phyloP scores from a whole-genome alignment of 2,888 invertebrate genomes.

The Noctuana brunneofusca region DNA sequence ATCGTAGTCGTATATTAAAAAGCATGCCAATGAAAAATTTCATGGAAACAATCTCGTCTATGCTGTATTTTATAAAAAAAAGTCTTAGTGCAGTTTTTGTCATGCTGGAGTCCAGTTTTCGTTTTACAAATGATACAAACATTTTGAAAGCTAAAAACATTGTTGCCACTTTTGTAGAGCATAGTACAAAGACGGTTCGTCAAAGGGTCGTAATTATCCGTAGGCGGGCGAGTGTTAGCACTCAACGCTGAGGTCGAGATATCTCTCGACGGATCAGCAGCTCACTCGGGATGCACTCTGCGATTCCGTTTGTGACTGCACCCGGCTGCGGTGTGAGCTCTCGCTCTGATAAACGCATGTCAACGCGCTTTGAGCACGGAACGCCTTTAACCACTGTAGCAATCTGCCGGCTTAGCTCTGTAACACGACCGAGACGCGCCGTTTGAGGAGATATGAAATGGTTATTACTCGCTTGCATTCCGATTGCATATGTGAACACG shows the following conservation, averaged over 20 bases:
- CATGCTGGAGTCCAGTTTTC: conserved; percentile 18
- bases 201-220: conserved; percentile 78
- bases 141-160: conserved; percentile 50
- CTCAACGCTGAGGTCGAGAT: conserved; percentile 76
- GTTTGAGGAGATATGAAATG: conserved; percentile 32
- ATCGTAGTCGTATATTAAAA: too few relatives aligned
- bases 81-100: not conserved
- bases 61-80: not conserved
- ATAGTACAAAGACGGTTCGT: conserved; percentile 66
- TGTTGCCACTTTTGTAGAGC: conserved; percentile 60
- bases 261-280: conserved; percentile 79
- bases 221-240: conserved; percentile 74
- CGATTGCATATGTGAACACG: conserved; percentile 31
- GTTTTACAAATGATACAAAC: conserved; percentile 28
- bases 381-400: conserved; percentile 62
- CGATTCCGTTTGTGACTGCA: conserved; percentile 80
- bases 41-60: not conserved
- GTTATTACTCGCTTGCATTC: conserved; percentile 32
- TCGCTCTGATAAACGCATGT: conserved; percentile 78
- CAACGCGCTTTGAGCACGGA: conserved; percentile 72
- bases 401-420: conserved; percentile 51
- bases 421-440: conserved; percentile 38
- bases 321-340: conserved; percentile 70
- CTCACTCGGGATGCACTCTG: conserved; percentile 79
- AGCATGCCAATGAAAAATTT: not conserved